Conservation (phyloP, 2,797 vertebrate genomes). For the Helarctos malayanus region DNA sequence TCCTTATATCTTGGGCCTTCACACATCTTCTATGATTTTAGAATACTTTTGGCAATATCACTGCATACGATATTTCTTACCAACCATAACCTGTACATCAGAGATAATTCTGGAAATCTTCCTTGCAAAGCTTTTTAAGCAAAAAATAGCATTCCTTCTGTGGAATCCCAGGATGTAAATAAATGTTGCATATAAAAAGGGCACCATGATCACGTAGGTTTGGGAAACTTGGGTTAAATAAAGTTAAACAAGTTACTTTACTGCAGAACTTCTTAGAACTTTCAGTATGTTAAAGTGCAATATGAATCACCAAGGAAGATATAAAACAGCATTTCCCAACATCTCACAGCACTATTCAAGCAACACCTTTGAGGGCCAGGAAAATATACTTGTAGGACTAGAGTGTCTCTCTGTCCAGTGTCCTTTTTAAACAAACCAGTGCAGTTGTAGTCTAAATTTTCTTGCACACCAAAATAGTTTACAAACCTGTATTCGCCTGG, state of each 20-base stretch:
- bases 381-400: background rate
- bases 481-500: constrained; percentile 34
- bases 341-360: background rate
- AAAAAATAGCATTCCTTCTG: constrained; percentile 31
- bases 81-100: constrained; percentile 38
- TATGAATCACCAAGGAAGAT: background rate
- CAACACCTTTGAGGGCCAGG: background rate
- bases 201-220: background rate
- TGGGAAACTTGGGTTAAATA: background rate
- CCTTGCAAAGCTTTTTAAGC: background rate
- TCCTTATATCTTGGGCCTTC: background rate
- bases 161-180: background rate
- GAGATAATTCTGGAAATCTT: constrained; percentile 58
- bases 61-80: constrained; percentile 8
- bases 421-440: background rate
- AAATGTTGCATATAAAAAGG: constrained; percentile 39
- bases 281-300: background rate
- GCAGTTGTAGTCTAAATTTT: background rate
- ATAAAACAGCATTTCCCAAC: background rate
- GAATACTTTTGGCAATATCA: constrained; percentile 40
- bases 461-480: constrained; percentile 2
- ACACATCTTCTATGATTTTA: background rate
- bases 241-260: constrained; percentile 46
- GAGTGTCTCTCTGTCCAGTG: background rate
- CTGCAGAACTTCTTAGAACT: constrained; percentile 24